A percentile compares a stretch with the other conserved stretches of the same genome.
Conservation (phyloP, 23 tunicate genomes). For the Halocynthia roretzi region DNA sequence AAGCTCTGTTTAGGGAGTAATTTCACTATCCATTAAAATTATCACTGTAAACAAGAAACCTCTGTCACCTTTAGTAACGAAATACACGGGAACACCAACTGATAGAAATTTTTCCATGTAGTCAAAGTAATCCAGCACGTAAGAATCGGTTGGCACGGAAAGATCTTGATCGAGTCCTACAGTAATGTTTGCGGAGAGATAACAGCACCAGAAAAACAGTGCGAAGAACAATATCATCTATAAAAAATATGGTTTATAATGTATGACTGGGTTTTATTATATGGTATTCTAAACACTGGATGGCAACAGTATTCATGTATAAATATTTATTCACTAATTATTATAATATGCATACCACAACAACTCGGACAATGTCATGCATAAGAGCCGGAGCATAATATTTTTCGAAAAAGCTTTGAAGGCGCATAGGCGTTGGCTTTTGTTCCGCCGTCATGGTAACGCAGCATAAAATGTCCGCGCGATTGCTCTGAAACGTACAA, state of each 20-base stretch:
- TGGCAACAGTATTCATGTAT: neutral
- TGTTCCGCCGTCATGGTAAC: slow-evolving; percentile 20
- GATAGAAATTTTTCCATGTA: slow-evolving; percentile 92
- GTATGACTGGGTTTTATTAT: neutral
- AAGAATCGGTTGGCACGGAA: slow-evolving; percentile 85
- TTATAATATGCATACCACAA: slow-evolving; percentile 51
- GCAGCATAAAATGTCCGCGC: slow-evolving; percentile 82
- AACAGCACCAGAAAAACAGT: slow-evolving; percentile 52
- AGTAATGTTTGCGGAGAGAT: slow-evolving; percentile 39
- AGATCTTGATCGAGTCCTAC: slow-evolving; percentile 95
- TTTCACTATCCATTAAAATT: too few species aligned
- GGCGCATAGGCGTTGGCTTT: slow-evolving; percentile 26
- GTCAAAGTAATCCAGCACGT: slow-evolving; percentile 90
- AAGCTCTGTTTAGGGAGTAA: too few species aligned
- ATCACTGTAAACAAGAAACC: neutral
- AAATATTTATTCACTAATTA: neutral
- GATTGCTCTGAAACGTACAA: slow-evolving; percentile 38
- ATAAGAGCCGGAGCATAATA: slow-evolving; percentile 91
- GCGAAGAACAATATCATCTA: slow-evolving; percentile 72
- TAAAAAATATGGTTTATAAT: neutral
- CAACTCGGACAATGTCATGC: slow-evolving; percentile 80
- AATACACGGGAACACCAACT: slow-evolving; percentile 98
- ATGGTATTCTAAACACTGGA: neutral
- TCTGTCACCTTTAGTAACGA: slow-evolving; percentile 75
- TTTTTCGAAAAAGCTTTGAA: slow-evolving; percentile 61